phyloP scores from a whole-genome alignment of 2,113 vertebrate genomes.

The Phalacrocorax pelagicus region DNA sequence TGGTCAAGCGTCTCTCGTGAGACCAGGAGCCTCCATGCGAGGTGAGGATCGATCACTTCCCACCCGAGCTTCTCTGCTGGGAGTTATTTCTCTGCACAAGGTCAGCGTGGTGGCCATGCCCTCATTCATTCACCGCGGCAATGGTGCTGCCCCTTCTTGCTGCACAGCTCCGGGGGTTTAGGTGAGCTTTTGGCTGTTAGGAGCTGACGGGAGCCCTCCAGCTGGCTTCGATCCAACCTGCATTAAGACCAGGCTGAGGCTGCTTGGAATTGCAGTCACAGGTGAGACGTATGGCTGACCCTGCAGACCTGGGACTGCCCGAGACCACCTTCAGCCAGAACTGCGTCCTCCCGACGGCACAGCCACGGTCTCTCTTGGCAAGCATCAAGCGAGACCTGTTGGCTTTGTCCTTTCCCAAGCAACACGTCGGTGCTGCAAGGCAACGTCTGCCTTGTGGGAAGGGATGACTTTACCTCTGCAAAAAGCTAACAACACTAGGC shows the following conservation, averaged over 20 bases:
- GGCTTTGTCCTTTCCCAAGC: not conserved
- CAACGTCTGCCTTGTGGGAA: not conserved
- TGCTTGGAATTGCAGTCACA: too few relatives aligned
- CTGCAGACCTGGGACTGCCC: not conserved
- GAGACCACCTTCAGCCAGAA: not conserved
- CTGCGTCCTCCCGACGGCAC: not conserved
- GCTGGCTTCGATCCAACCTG: not conserved
- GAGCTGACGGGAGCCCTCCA: not conserved
- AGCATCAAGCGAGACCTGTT: not conserved
- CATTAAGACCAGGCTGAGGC: not conserved
- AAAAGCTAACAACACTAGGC: fast-evolving
- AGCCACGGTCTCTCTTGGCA: too few relatives aligned
- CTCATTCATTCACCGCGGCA: fast-evolving
- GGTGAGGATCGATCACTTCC: not conserved
- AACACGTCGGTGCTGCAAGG: fast-evolving
- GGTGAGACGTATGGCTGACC: not conserved
- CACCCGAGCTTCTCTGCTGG: not conserved
- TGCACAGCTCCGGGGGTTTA: fast-evolving
- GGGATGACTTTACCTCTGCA: not conserved
- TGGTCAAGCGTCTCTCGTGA: fast-evolving
- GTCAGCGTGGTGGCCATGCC: not conserved
- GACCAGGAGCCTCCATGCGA: not conserved
- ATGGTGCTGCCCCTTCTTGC: not conserved
- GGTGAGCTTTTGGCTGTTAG: not conserved
- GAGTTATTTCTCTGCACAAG: not conserved